Evolutionary conservation across 2,113 vertebrate genomes (phyloP), one percentile per base, ranked within the genome.

Genomic region (Fregata magnificens): DNA sequence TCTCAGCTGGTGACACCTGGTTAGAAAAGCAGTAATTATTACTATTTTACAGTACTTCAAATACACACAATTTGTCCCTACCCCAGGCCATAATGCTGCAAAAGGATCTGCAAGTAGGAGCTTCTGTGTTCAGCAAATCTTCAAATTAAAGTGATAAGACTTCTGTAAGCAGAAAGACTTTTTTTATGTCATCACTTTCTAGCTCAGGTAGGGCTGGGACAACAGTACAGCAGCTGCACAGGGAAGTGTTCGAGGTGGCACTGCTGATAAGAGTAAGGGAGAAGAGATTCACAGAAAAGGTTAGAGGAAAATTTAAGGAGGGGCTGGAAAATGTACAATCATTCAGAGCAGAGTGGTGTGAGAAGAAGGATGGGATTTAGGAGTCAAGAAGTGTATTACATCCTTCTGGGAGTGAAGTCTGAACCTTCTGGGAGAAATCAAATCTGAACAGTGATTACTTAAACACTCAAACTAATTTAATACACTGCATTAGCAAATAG

Each of bases 1-100:
- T 89, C 15, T 95, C 96, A 49, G 93, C 74, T 15, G 98, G 79
- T 79, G 97, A 94, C 9, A 98, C 94, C 98, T 98, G 62, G 62
- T 86, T 47, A 87, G 72, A 90, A 86, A 94, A 92, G 36, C 53
- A 92, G 2, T n/a, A 58, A 65, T 53, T 55, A 67, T 32, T 71
- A 36, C 13, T 70, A 29, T 56, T 45, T 36, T 32, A 31, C 38
- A 47, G n/a, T 26, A 17, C 6, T 71, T 90, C 13, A 67, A 7
- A 29, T 8, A 25, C 13, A 29, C 24, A 34, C 3, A 22, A 2
- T 53, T 63, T 73, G 32, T 66, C 70, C 49, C 72, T 31, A 13
- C 4, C 53, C 52, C 42, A 32, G 15, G 58, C 50, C 32, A 13
- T n/a, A 42, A 58, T 25, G 26, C 69, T 74, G 73, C 56, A 56